A percentile compares a stretch with the other conserved stretches of the same genome.
Conservation (phyloP, 2,113 vertebrate species). For the Psilopsiagon aymara region DNA sequence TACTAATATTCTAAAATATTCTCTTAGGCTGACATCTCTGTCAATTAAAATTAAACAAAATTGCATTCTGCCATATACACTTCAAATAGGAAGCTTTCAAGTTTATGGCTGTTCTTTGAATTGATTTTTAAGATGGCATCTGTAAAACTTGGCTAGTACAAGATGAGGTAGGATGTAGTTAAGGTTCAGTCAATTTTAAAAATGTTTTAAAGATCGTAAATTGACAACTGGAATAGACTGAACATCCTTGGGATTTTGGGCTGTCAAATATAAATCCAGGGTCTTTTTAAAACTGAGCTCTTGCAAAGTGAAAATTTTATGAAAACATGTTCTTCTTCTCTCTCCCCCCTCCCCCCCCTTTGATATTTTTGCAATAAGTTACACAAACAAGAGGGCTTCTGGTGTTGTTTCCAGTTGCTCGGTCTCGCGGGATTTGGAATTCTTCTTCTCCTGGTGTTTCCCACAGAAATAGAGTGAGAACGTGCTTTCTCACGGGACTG, state of each 20-base stretch:
- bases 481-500: conserved; percentile 78
- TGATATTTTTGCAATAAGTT: conserved; percentile 71
- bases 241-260: conserved; percentile 58
- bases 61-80: conserved; percentile 79
- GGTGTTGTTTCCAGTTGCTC: conserved; percentile 66
- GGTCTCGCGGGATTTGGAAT: conserved; percentile 71
- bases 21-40: conserved; percentile 83
- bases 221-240: conserved; percentile 73
- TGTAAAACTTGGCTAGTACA: conserved; percentile 79
- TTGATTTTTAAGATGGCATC: conserved; percentile 84
- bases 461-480: conserved; percentile 71
- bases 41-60: conserved; percentile 87
- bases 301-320: conserved; percentile 62
- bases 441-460: conserved; percentile 71
- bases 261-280: conserved; percentile 67
- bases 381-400: conserved; percentile 71
- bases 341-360: neutral
- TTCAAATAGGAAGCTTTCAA: conserved; percentile 77
- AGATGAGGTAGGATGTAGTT: conserved; percentile 79
- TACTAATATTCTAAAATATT: conserved; percentile 86
- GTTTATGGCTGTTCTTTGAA: conserved; percentile 78
- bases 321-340: conserved; percentile 43
- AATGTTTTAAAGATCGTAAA: conserved; percentile 80
- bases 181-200: conserved; percentile 79
- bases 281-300: conserved; percentile 23